Percentiles rank a stretch among this genome's conserved stretches.
These are phyloP conservation scores for Tarsius wallacei DNA, from an alignment of 2,797 vertebrate species.

Conservation along the genomic window DNA sequence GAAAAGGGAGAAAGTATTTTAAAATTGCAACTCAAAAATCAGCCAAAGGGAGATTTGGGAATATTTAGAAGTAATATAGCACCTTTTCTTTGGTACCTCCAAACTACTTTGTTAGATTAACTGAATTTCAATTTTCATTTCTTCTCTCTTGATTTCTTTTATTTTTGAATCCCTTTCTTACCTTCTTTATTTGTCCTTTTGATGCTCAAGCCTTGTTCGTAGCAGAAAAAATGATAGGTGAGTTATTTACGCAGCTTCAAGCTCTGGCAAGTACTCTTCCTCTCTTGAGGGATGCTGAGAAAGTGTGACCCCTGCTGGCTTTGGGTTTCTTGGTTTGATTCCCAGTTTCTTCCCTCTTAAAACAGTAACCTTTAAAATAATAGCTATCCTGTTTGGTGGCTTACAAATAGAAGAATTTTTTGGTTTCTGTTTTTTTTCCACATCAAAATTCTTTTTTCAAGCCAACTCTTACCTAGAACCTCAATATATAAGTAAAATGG, in stretches of 20 bases:
- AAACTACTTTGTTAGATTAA: not conserved
- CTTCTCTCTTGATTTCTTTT: not conserved
- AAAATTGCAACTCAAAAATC: not conserved
- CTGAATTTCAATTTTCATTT: not conserved
- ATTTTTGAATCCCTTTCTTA: not conserved
- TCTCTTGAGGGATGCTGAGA: not conserved
- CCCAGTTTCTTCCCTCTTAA: not conserved
- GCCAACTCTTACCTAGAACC: not conserved
- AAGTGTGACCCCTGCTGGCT: slow-evolving; percentile 46
- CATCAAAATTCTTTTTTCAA: not conserved
- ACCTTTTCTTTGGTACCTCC: not conserved
- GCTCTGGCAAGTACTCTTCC: not conserved
- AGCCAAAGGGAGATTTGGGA: not conserved
- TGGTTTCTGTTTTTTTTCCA: not conserved
- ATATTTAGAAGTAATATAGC: not conserved
- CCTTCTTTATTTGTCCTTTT: not conserved
- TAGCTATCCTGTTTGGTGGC: not conserved
- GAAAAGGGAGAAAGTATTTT: slow-evolving; percentile 33
- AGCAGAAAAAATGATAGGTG: not conserved
- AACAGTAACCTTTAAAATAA: not conserved
- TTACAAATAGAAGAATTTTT: not conserved
- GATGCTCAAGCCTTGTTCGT: not conserved
- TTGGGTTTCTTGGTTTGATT: not conserved
- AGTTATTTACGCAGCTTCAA: not conserved
- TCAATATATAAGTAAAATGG: not conserved